Percentiles rank a stretch among this genome's conserved stretches.
These are phyloP conservation scores for Lacanobia wlatinum DNA, from an alignment of 2,888 invertebrate species.

Conservation along the genomic window DNA sequence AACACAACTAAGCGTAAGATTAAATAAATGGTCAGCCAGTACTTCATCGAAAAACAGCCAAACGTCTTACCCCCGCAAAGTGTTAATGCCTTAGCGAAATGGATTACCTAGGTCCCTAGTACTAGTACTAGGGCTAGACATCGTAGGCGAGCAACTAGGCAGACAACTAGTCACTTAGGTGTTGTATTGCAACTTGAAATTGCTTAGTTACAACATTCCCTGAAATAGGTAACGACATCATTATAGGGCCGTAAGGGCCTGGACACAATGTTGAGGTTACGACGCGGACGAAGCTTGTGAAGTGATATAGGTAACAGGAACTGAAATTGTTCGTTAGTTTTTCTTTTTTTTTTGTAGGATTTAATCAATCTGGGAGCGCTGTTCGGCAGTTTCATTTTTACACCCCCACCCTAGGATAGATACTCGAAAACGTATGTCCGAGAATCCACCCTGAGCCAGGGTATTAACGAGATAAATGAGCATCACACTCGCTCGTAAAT, in stretches of 20 bases:
- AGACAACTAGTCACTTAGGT: slow-evolving; percentile 42
- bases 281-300: too few relatives aligned
- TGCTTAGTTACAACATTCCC: slow-evolving; percentile 32
- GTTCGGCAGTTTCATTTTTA: too few relatives aligned
- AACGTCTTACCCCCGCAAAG: slow-evolving; percentile 23
- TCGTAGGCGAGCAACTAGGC: slow-evolving; percentile 44
- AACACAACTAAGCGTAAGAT: too few relatives aligned
- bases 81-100: slow-evolving; percentile 23
- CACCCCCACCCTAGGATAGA: too few relatives aligned
- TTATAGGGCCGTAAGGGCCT: background rate
- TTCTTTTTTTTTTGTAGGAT: background rate
- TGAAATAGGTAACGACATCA: background rate
- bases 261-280: background rate
- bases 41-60: slow-evolving; percentile 1
- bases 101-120: slow-evolving; percentile 21
- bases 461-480: too few relatives aligned
- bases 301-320: background rate
- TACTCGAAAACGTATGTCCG: too few relatives aligned
- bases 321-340: background rate
- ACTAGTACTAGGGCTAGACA: slow-evolving; percentile 8
- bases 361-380: background rate
- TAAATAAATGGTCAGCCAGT: background rate
- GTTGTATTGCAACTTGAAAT: slow-evolving; percentile 33
- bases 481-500: too few relatives aligned
- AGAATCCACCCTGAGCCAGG: too few relatives aligned